phyloP scores from a whole-genome alignment of 2,888 invertebrate species.

The Drosophila melanocephala region DNA sequence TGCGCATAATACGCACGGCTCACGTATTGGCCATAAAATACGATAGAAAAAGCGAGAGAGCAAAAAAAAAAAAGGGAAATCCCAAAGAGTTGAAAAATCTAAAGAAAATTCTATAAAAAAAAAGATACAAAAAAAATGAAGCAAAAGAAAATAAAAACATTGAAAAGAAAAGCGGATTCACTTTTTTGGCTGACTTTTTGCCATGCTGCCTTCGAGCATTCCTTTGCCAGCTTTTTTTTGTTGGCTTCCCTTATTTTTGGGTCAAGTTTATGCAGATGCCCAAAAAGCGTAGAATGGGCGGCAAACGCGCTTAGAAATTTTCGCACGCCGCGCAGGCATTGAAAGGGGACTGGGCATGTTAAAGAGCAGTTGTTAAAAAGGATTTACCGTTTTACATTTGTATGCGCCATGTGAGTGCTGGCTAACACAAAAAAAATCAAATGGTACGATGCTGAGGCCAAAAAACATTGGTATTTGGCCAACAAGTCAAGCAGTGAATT shows the following conservation, averaged over 20 bases:
- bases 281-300: conserved; percentile 47
- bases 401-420: conserved; percentile 48
- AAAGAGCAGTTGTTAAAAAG: conserved; percentile 81
- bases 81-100: conserved; percentile 67
- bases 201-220: conserved; percentile 39
- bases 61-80: conserved; percentile 35
- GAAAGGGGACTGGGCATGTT: conserved; percentile 50
- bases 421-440: not conserved
- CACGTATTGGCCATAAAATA: conserved; percentile 78
- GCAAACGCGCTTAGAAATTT: conserved; percentile 74
- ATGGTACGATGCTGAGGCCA: not conserved
- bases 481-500: conserved; percentile 18
- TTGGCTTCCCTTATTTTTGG: conserved; percentile 51
- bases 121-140: conserved; percentile 22
- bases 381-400: conserved; percentile 78
- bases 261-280: conserved; percentile 80
- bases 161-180: conserved; percentile 61
- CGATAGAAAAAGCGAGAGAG: conserved; percentile 22
- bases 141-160: conserved; percentile 40
- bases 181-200: conserved; percentile 53
- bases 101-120: conserved; percentile 56
- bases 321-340: conserved; percentile 53
- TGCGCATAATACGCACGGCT: conserved; percentile 76
- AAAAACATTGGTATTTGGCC: conserved; percentile 70
- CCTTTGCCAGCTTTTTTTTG: conserved; percentile 3